Evolutionary conservation across 2,113 vertebrate species (phyloP), one percentile per base, ranked within the genome.

Genomic region (Scomber japonicus): DNA sequence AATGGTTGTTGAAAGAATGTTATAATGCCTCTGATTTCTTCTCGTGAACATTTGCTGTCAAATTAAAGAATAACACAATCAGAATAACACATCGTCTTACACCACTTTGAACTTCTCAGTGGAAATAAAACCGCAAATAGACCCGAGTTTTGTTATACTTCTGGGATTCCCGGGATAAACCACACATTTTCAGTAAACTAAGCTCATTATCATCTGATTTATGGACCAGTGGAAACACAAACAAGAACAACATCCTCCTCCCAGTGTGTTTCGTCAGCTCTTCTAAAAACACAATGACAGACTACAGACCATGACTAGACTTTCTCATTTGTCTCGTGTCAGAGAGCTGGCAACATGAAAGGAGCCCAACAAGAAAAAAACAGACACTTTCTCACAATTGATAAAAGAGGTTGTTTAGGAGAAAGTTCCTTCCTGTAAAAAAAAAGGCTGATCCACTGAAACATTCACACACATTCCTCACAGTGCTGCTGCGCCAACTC

Each of bases 391-490:
- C 88, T 88, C 92, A 93, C 86, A 71, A 86, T 83, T 89, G 87
- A 92, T 91, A 91, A 89, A 89, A 87, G 67, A 27, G 71, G 3
- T 71, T 80, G 59, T 82, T 92, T 76, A 73, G 81, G 89, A 95
- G 78, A 93, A 83, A 92, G 93, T 95, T 96, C 94, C 96, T 97
- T 96, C 96, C 95, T 95, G 89, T 84, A 56, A 92, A 19, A 21
- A 21, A 21, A 93, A 88, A 76, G 91, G 81, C 92, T 91, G 94
- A 93, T 90, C 94, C 93, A 89, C 91, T 94, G 92, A 87, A 91
- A 94, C 91, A 81, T 86, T 81, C 63, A 9, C 35, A 9, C 24
- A 86, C 76, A 73, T 92, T 93, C 90, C 83, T 45, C 44, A 90
- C 78, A 79, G 31, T 49, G 40, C 50, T 68, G 67, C 50, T 68